phyloP scores from a whole-genome alignment of 2,797 vertebrate species.

The Hirundo rustica region DNA sequence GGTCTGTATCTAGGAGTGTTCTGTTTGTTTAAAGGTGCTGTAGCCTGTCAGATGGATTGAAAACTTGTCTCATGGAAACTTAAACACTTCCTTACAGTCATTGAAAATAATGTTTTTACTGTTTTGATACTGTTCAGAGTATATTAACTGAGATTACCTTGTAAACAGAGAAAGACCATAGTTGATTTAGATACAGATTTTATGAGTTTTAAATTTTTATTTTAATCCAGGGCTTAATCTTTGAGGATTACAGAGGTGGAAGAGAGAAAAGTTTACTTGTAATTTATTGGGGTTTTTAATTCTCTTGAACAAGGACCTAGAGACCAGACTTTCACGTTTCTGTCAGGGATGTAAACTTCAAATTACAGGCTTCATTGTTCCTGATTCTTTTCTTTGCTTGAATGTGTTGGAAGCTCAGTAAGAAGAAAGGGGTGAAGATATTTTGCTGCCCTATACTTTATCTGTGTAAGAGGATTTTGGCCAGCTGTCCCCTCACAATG shows the following conservation, averaged over 20 bases:
- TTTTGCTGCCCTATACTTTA: background rate
- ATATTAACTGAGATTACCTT: background rate
- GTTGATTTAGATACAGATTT: background rate
- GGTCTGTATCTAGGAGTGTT: background rate
- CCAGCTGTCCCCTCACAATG: background rate
- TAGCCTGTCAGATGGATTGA: background rate
- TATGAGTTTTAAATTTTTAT: background rate
- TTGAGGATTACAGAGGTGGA: background rate
- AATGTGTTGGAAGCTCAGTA: background rate
- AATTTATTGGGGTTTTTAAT: background rate
- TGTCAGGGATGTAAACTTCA: background rate
- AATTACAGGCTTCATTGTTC: background rate
- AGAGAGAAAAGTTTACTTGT: background rate
- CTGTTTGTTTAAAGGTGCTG: background rate
- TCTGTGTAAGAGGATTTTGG: background rate
- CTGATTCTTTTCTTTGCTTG: background rate
- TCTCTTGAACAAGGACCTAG: background rate
- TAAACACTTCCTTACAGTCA: background rate
- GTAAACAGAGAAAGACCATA: background rate
- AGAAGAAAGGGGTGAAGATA: fast-evolving
- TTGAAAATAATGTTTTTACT: background rate
- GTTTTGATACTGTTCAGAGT: background rate
- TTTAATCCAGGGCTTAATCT: background rate
- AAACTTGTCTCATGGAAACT: background rate
- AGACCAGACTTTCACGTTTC: background rate